Evolutionary conservation across 2,113 vertebrate species (phyloP), one percentile per base, ranked within the genome.

Genomic region (Struthio camelus): DNA sequence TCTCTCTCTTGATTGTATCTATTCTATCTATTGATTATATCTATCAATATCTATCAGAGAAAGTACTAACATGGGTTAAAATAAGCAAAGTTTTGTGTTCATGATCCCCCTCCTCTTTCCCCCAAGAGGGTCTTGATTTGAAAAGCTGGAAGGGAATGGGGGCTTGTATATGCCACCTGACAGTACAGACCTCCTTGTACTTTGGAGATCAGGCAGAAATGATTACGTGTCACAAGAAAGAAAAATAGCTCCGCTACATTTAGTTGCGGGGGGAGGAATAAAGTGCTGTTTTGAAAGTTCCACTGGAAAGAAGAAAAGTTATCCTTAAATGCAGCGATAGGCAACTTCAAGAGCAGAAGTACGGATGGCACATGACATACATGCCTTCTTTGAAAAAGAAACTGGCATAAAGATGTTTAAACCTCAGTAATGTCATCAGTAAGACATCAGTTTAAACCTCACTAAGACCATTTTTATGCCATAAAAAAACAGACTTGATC

Each of bases 321-420:
- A 64, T 8, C 14, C 46, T 18, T 14, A 51, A 50, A 40, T 79
- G 32, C 44, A 76, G 22, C 19, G 56, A 28, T 61, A 48, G 58
- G 44, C 64, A 77, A 59, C 54, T 61, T 59, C 36, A 61, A 19
- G 59, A 79, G n/a, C n/a, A 79, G 46, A 30, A 65, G 23, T 40
- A 40, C 9, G 10, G n/a, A 79, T 48, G 67, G 46, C n/a, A 32
- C 10, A 11, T 48, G 44, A 27, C 34, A 36, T 20, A 30, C 20
- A 93, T 87, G 89, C 53, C 58, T 93, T 89, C 65, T 93, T 82
- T 91, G 84, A 81, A 69, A 79, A 91, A 96, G 96, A 93, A 96
- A 97, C 97, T 97, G 93, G 97, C 94, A 83, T 94, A 87, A 90
- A 89, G 84, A 92, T 76, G 95, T 96, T 54, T 64, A 51, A 79